Percentiles rank a stretch among this genome's conserved stretches.
Conservation (phyloP, 2,888 invertebrate genomes). For the Drosophila sordidapex region DNA sequence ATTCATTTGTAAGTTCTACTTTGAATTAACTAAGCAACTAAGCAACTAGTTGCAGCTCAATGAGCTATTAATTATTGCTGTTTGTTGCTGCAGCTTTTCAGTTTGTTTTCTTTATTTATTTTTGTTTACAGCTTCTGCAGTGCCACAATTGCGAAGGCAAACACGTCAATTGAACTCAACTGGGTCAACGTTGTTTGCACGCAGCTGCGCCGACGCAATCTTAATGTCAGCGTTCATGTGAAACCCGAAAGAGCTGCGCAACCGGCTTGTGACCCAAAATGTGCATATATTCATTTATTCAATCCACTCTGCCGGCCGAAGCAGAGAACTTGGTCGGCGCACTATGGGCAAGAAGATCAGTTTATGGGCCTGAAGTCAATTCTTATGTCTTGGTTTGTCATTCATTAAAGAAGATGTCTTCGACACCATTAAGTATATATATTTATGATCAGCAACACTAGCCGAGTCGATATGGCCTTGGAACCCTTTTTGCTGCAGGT, state of each 20-base stretch:
- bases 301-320: not conserved
- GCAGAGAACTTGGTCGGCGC: not conserved
- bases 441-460: not conserved
- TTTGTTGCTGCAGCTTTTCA: not conserved
- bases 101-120: not conserved
- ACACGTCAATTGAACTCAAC: slow-evolving; percentile 57
- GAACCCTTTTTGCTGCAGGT: not conserved
- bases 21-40: not conserved
- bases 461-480: not conserved
- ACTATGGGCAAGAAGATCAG: not conserved
- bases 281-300: not conserved
- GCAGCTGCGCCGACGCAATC: slow-evolving; percentile 1
- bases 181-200: slow-evolving; percentile 58
- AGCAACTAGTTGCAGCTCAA: not conserved
- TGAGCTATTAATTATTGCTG: no score
- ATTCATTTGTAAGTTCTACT: not conserved
- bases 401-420: no score
- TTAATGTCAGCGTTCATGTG: not conserved
- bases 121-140: not conserved
- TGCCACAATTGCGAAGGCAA: slow-evolving; percentile 15
- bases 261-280: slow-evolving; percentile 3
- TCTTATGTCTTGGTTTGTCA: not conserved
- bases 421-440: no score
- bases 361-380: not conserved
- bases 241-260: slow-evolving; percentile 3